phyloP scores from a whole-genome alignment of 2,888 invertebrate genomes.

The Agelastica alni region DNA sequence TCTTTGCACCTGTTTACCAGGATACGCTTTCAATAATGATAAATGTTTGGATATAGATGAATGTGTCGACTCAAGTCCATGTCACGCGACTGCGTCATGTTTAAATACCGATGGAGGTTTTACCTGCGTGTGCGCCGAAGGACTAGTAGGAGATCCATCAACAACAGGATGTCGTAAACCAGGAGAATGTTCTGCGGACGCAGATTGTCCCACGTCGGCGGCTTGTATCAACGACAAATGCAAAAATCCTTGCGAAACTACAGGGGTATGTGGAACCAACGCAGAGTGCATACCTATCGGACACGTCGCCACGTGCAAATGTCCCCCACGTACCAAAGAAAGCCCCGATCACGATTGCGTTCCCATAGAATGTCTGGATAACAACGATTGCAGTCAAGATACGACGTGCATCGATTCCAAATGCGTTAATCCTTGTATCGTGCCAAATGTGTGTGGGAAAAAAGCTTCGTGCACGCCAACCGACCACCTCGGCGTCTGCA shows the following conservation, averaged over 20 bases:
- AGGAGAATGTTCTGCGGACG: constrained; percentile 79
- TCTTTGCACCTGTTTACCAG: constrained; percentile 74
- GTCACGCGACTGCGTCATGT: constrained; percentile 77
- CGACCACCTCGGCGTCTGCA: constrained; percentile 81
- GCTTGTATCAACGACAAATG: constrained; percentile 77
- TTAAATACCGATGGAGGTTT: constrained; percentile 79
- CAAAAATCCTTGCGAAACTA: constrained; percentile 73
- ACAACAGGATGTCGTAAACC: constrained; percentile 78
- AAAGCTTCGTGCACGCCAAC: constrained; percentile 75
- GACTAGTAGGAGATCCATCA: constrained; percentile 77
- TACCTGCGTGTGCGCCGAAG: constrained; percentile 76
- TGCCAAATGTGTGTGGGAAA: constrained; percentile 81
- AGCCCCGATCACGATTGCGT: constrained; percentile 75
- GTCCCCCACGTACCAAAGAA: constrained; percentile 74
- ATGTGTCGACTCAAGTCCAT: constrained; percentile 72
- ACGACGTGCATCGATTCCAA: constrained; percentile 79
- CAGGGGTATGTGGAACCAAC: constrained; percentile 71
- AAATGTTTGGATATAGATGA: constrained; percentile 82
- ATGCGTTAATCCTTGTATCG: constrained; percentile 80
- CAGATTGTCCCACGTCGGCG: constrained; percentile 78
- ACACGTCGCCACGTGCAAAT: constrained; percentile 75
- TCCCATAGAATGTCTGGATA: constrained; percentile 76
- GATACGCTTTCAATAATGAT: constrained; percentile 69
- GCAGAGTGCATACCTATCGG: constrained; percentile 73
- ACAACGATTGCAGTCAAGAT: constrained; percentile 72